Evolutionary conservation across 2,113 vertebrate species (phyloP).

Genomic region (Rhinolophus ferrumequinum): DNA sequence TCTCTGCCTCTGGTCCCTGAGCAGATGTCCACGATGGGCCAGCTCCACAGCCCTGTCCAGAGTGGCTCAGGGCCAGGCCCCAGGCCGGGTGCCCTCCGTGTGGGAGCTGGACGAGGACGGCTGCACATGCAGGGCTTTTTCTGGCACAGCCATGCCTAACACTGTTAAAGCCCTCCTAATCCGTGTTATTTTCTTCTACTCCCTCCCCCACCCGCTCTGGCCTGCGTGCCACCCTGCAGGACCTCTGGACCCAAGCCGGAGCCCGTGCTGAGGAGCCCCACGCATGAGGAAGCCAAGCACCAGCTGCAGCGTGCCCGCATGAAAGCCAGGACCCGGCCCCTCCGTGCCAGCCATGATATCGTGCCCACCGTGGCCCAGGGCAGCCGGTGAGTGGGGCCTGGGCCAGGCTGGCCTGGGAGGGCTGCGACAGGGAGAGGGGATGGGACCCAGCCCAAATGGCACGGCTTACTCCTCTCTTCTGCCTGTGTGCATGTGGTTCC

Average conservation of each 20-base stretch:
- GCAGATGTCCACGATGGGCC: neutral
- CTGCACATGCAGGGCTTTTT: neutral
- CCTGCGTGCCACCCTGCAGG: constrained; percentile 76
- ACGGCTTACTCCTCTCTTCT: neutral
- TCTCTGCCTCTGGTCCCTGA: constrained; percentile 9
- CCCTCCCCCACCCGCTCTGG: constrained; percentile 65
- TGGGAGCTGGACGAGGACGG: neutral
- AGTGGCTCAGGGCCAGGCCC: neutral
- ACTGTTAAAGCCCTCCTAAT: constrained; percentile 85
- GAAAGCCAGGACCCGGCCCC: constrained; percentile 92
- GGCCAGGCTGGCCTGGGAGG: neutral
- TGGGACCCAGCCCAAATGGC: neutral
- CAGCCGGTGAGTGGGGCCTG: constrained; percentile 86
- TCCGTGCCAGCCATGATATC: constrained; percentile 95
- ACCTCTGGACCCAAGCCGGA: constrained; percentile 85
- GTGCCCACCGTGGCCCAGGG: constrained; percentile 81
- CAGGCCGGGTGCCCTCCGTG: neutral
- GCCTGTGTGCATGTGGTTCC: neutral
- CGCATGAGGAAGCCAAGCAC: constrained; percentile 94
- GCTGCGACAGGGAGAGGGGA: neutral
- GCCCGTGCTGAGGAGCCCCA: constrained; percentile 91
- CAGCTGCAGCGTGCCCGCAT: constrained; percentile 92
- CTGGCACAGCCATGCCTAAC: constrained; percentile 71
- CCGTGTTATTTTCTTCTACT: constrained; percentile 84
- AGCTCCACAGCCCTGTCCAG: neutral